phyloP scores from a whole-genome alignment of 2,113 vertebrate species.

The Sterna hirundo region DNA sequence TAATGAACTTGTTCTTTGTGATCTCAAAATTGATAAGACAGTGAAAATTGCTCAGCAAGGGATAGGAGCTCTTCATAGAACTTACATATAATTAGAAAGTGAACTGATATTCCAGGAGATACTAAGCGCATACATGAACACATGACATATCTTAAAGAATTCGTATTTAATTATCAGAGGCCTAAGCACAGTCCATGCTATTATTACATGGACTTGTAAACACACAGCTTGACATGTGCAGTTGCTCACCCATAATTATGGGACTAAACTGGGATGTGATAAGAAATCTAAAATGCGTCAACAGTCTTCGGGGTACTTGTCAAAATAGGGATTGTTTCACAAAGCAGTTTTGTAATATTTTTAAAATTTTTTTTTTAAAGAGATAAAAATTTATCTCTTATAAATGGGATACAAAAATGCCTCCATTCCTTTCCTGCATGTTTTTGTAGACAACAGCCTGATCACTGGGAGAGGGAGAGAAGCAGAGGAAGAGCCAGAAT shows the following conservation, averaged over 20 bases:
- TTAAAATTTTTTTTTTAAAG: background rate
- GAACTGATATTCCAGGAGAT: conserved; percentile 15
- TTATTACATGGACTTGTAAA: background rate
- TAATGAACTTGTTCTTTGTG: conserved; percentile 33
- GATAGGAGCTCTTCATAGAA: background rate
- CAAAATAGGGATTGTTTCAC: background rate
- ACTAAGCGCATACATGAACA: background rate
- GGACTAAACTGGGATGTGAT: background rate
- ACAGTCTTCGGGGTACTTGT: background rate
- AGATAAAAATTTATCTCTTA: background rate
- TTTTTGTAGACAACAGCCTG: background rate
- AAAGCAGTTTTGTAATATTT: background rate
- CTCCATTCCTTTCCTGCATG: background rate
- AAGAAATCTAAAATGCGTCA: background rate
- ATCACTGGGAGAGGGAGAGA: background rate
- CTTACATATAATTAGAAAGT: conserved; percentile 9
- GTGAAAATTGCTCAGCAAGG: conserved; percentile 14
- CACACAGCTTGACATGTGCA: background rate
- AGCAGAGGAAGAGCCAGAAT: background rate
- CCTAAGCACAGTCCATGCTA: background rate
- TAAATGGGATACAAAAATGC: background rate
- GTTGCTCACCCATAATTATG: background rate
- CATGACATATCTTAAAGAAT: background rate
- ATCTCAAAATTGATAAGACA: background rate
- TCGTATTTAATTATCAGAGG: background rate